Conservation (phyloP, 2,797 vertebrate species). For the Limosa lapponica region DNA sequence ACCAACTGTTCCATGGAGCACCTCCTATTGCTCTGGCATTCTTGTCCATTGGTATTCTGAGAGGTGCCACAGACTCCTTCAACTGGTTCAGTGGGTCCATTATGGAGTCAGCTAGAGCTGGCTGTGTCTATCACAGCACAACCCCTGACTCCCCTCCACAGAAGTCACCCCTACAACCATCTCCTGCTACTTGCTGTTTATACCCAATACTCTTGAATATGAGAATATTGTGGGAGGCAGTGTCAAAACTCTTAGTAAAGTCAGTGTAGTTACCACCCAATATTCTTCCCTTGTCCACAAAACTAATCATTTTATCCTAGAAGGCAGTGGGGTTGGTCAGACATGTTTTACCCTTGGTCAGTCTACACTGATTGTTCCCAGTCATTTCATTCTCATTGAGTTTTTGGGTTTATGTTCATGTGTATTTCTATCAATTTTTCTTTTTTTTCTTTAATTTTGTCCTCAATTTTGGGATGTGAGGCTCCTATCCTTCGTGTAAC, state of each 20-base stretch:
- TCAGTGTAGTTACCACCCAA: not conserved
- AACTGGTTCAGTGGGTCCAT: not conserved
- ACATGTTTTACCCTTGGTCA: not conserved
- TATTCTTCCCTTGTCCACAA: not conserved
- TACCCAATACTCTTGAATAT: not conserved
- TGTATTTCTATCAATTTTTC: not conserved
- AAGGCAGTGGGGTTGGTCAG: not conserved
- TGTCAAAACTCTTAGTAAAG: not conserved
- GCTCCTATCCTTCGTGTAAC: accelerated
- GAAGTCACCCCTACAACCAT: not conserved
- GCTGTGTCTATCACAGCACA: not conserved
- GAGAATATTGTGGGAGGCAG: not conserved
- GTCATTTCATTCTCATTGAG: not conserved
- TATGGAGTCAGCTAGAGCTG: not conserved
- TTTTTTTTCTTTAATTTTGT: not conserved
- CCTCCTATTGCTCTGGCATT: not conserved
- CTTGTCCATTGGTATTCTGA: not conserved
- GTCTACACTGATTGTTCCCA: not conserved
- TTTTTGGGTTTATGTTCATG: not conserved
- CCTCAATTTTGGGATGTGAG: not conserved
- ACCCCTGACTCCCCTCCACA: not conserved
- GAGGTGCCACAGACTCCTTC: not conserved
- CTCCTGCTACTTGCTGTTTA: not conserved
- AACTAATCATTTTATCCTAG: not conserved
- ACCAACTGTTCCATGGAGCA: not conserved